phyloP scores from a whole-genome alignment of 2,113 vertebrate species.

The Syngnathus scovelli region DNA sequence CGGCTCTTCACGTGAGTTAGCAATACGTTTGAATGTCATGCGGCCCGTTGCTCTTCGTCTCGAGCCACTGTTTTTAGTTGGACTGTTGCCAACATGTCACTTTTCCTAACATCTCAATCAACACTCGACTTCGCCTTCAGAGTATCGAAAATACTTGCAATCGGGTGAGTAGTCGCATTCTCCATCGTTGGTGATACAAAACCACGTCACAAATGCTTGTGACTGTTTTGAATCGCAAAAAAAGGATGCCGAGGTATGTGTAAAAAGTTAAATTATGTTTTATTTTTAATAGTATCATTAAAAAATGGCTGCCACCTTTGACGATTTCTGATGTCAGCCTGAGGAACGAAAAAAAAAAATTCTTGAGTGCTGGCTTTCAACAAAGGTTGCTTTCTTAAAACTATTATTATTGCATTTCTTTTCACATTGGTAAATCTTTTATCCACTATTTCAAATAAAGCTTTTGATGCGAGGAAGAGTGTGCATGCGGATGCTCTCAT shows the following conservation, averaged over 20 bases:
- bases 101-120: too few species aligned
- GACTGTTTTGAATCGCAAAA: background rate
- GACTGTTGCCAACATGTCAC: background rate
- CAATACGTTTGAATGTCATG: conserved; percentile 8
- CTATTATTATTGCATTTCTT: background rate
- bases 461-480: conserved; percentile 54
- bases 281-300: conserved; percentile 37
- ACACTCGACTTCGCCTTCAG: too few species aligned
- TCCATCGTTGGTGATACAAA: too few species aligned
- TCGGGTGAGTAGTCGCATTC: too few species aligned
- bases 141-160: too few species aligned
- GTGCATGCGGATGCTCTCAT: conserved; percentile 49
- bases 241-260: background rate
- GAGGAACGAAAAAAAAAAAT: conserved; percentile 12
- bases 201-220: background rate
- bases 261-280: conserved; percentile 31
- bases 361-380: conserved; percentile 44
- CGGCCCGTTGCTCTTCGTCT: conserved; percentile 9
- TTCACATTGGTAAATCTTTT: conserved; percentile 35
- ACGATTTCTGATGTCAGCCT: conserved; percentile 54
- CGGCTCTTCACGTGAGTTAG: conserved; percentile 49
- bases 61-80: too few species aligned
- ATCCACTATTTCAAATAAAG: conserved; percentile 49
- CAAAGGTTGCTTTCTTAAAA: conserved; percentile 8
- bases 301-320: conserved; percentile 11